phyloP scores from a whole-genome alignment of 2,888 invertebrate species.

The Dolichopus griseipennis region DNA sequence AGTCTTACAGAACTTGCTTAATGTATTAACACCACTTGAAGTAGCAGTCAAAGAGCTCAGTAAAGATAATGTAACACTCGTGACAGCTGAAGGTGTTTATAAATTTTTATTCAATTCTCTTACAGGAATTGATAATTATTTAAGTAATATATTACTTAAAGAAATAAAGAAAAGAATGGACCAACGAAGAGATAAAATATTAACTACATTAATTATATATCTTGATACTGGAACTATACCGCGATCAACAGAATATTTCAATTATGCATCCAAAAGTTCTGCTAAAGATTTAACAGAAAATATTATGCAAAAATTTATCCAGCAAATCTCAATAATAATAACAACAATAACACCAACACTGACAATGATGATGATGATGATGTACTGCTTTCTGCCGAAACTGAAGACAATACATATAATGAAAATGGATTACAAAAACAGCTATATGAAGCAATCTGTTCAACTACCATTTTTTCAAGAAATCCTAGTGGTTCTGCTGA shows the following conservation, averaged over 20 bases:
- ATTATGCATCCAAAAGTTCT: conserved; percentile 4
- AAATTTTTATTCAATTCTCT: conserved; percentile 8
- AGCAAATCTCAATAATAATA: not conserved
- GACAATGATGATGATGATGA: conserved; percentile 11
- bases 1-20: too few species aligned
- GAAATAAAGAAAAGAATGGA: not conserved
- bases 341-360: not conserved
- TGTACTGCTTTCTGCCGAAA: conserved; percentile 9
- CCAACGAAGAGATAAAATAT: not conserved
- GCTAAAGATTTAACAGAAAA: conserved; percentile 9
- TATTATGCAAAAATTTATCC: conserved; percentile 8
- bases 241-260: not conserved
- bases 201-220: conserved; percentile 4
- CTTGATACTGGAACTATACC: conserved; percentile 7
- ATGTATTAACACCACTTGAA: too few species aligned
- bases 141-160: conserved; percentile 5
- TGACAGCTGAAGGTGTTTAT: too few species aligned
- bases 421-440: conserved; percentile 9
- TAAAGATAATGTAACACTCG: too few species aligned
- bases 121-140: not conserved
- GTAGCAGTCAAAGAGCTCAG: too few species aligned
- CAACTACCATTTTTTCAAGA: conserved; percentile 4
- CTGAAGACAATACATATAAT: not conserved
- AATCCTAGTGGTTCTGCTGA: conserved; percentile 8
- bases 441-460: conserved; percentile 10